Conservation (phyloP, 1,140 invertebrate species). For the Conopomorpha cramerella region DNA sequence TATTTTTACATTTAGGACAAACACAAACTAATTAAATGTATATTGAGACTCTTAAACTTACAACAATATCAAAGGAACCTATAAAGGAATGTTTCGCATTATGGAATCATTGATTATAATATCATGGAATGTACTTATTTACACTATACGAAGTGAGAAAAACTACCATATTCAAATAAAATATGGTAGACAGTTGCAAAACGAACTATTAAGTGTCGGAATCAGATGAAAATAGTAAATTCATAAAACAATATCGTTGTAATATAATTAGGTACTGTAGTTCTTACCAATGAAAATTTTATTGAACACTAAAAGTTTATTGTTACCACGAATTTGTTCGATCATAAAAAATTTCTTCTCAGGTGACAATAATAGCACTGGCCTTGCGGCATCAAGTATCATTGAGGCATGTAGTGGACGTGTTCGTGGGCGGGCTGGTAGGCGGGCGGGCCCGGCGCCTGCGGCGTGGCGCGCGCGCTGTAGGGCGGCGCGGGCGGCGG, state of each 20-base stretch:
- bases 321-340: background rate
- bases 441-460: conserved; percentile 43
- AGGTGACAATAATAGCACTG: background rate
- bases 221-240: background rate
- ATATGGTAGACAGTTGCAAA: background rate
- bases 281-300: background rate
- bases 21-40: background rate
- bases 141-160: background rate
- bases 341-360: no score
- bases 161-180: background rate
- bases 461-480: conserved; percentile 31
- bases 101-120: no score
- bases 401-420: no score
- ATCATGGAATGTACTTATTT: no score
- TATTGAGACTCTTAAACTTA: no score
- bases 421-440: conserved; percentile 27
- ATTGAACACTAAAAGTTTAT: background rate
- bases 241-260: no score
- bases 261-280: no score
- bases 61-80: background rate
- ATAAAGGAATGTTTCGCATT: no score
- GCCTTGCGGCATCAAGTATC: no score
- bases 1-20: background rate
- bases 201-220: background rate
- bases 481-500: conserved; percentile 36